These are phyloP conservation scores for Pemphredon lugubris DNA, from an alignment of 2,888 invertebrate species.

Conservation along the genomic window DNA sequence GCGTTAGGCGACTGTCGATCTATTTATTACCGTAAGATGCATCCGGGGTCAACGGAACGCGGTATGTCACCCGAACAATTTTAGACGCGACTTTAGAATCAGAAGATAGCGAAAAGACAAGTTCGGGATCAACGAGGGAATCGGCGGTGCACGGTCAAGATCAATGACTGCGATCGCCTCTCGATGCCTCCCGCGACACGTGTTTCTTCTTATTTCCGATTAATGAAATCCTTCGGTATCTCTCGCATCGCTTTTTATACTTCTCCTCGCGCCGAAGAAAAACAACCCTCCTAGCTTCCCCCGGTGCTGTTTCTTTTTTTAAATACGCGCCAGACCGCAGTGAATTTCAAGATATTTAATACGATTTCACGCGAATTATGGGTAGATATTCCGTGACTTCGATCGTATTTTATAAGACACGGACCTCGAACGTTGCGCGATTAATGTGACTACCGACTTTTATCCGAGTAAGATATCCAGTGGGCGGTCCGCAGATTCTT, in stretches of 20 bases:
- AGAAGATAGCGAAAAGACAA: constrained; percentile 10
- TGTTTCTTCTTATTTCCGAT: not conserved
- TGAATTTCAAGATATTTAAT: too few relatives aligned
- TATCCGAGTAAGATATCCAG: not conserved
- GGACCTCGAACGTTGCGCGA: too few relatives aligned
- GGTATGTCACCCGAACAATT: constrained; percentile 51
- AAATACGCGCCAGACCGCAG: too few relatives aligned
- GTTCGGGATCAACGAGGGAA: constrained; percentile 14
- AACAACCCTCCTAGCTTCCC: too few relatives aligned
- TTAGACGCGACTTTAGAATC: constrained; percentile 44
- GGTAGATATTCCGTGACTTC: too few relatives aligned
- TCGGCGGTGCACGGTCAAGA: constrained; percentile 41
- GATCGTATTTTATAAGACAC: too few relatives aligned
- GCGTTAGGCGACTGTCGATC: constrained; percentile 28
- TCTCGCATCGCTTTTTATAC: not conserved
- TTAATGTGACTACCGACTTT: too few relatives aligned
- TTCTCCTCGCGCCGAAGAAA: too few relatives aligned
- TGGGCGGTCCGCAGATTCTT: not conserved
- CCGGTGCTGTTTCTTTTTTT: too few relatives aligned
- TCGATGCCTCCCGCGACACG: not conserved
- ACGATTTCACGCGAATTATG: too few relatives aligned
- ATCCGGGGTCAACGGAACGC: constrained; percentile 37
- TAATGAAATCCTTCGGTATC: not conserved
- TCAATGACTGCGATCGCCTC: constrained; percentile 12
- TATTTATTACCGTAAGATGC: constrained; percentile 57